Evolutionary conservation across 1,140 invertebrate genomes (phyloP).

Genomic region (Bilobella aurantiaca): DNA sequence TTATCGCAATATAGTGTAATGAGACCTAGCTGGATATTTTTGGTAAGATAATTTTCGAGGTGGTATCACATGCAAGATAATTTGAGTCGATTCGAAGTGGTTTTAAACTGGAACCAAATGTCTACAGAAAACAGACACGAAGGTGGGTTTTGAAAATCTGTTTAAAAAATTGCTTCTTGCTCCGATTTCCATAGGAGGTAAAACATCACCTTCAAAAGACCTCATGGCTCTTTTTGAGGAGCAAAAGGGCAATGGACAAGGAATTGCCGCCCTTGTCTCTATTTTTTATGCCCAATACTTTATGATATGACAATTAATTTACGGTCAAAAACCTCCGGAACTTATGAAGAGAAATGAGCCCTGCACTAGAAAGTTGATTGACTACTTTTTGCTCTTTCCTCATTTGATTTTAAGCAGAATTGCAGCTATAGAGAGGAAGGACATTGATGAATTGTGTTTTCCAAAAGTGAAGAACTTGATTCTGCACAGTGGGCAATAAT

Average conservation of each 20-base stretch:
- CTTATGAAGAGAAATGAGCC: background rate
- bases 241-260: background rate
- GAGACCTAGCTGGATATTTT: too few species aligned
- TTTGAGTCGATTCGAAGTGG: background rate
- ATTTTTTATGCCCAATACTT: background rate
- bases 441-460: too few species aligned
- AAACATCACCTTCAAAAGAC: background rate
- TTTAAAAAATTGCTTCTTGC: background rate
- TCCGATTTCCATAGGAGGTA: background rate
- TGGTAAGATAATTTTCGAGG: too few species aligned
- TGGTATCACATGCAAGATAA: background rate
- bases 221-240: too few species aligned
- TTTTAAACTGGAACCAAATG: background rate
- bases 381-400: too few species aligned
- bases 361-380: background rate
- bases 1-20: too few species aligned
- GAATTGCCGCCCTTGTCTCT: background rate
- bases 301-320: conserved; percentile 10
- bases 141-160: too few species aligned
- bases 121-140: background rate
- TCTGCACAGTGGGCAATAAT: too few species aligned
- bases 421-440: too few species aligned
- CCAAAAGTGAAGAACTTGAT: too few species aligned
- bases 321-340: background rate
- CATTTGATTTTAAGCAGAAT: too few species aligned